phyloP scores from a whole-genome alignment of 2,113 vertebrate genomes.

The Mus spicilegus region DNA sequence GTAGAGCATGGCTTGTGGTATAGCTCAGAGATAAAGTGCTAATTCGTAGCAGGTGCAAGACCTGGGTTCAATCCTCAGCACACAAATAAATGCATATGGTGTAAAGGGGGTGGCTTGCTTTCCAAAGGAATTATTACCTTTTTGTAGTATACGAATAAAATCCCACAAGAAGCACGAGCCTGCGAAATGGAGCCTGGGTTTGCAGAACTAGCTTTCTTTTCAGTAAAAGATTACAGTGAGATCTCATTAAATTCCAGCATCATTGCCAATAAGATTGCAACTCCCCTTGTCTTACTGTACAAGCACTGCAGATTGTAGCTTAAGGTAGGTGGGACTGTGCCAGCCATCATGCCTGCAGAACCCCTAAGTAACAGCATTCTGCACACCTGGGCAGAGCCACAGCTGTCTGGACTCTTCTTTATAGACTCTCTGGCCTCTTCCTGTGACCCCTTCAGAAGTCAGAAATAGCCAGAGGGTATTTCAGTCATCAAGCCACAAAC shows the following conservation, averaged over 20 bases:
- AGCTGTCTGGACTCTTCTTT: conserved; percentile 18
- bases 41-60: neutral
- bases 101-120: neutral
- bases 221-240: neutral
- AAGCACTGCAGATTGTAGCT: neutral
- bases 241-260: neutral
- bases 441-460: conserved; percentile 21
- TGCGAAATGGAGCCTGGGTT: neutral
- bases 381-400: conserved; percentile 38
- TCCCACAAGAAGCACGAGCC: neutral
- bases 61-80: neutral
- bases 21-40: neutral
- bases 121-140: neutral
- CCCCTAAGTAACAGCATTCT: neutral
- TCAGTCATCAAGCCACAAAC: conserved; percentile 58
- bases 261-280: conserved; percentile 50
- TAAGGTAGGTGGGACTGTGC: neutral
- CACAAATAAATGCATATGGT: neutral
- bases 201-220: conserved; percentile 11
- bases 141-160: neutral
- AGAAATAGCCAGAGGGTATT: conserved; percentile 71
- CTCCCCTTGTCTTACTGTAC: conserved; percentile 47
- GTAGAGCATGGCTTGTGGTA: neutral
- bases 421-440: conserved; percentile 53
- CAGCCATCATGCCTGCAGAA: neutral